Evolutionary conservation across 23 tunicate genomes (phyloP).

Genomic region (Halocynthia roretzi): DNA sequence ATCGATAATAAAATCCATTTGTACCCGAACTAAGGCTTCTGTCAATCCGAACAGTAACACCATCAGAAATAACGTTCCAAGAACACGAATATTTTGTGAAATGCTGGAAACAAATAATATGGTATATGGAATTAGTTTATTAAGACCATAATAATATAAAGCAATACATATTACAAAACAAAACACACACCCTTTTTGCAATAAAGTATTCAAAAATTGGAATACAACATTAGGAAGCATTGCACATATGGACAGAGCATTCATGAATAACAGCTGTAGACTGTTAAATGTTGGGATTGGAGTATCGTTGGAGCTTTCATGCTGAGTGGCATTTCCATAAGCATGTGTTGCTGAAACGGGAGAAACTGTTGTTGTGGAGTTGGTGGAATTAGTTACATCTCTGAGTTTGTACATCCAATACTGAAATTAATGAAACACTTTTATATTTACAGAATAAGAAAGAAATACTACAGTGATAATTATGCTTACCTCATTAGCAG

Average conservation of each 20-base stretch:
- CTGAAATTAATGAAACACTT: constrained; percentile 7
- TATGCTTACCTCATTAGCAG: constrained; percentile 70
- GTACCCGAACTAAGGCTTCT: constrained; percentile 51
- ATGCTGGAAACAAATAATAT: constrained; percentile 32
- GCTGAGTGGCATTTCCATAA: neutral
- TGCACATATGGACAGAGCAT: constrained; percentile 66
- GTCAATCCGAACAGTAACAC: constrained; percentile 51
- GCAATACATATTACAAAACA: neutral
- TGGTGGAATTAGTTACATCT: neutral
- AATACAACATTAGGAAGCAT: constrained; percentile 76
- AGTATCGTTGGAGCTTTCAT: neutral
- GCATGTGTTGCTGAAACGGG: constrained; percentile 2
- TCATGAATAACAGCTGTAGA: constrained; percentile 48
- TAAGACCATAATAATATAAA: neutral
- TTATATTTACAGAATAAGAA: neutral
- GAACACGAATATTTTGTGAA: constrained; percentile 46
- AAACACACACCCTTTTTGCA: constrained; percentile 62
- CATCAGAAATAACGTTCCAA: constrained; percentile 29
- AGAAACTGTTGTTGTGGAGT: constrained; percentile 26
- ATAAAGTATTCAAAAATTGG: constrained; percentile 55
- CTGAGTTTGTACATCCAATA: constrained; percentile 82
- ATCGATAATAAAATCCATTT: no score
- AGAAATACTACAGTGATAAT: neutral
- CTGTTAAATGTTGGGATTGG: constrained; percentile 13
- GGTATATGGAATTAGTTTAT: neutral